Conservation (phyloP, 2,113 vertebrate genomes). For the Hippolais icterina region DNA sequence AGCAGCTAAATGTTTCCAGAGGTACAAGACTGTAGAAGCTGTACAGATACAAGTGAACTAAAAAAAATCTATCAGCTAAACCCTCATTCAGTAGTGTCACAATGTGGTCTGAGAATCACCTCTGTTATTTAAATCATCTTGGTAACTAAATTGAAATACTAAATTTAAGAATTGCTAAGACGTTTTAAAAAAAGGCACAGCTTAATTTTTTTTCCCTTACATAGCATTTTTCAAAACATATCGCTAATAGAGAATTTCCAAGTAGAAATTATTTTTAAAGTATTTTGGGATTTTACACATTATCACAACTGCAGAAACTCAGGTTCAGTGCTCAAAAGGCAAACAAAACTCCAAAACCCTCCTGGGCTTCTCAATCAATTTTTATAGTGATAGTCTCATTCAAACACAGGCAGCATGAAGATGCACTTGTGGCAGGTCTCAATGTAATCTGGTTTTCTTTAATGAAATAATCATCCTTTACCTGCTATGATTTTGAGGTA, state of each 20-base stretch:
- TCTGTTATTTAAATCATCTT: not conserved
- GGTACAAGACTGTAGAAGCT: not conserved
- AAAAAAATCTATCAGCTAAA: not conserved
- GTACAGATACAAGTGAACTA: fast-evolving
- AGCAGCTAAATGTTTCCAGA: not conserved
- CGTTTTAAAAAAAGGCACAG: not conserved
- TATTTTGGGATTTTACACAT: not conserved
- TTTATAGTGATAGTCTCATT: not conserved
- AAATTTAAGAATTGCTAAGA: not conserved
- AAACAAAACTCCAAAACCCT: not conserved
- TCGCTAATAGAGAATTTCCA: not conserved
- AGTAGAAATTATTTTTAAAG: not conserved
- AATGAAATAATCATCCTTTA: not conserved
- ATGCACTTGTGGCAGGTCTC: not conserved
- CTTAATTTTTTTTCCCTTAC: not conserved
- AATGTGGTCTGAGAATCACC: not conserved
- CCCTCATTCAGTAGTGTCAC: not conserved
- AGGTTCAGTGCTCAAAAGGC: not conserved
- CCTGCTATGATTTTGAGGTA: not conserved
- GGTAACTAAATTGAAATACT: not conserved
- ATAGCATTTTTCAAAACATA: not conserved
- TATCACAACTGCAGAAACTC: not conserved
- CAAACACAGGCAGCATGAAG: not conserved
- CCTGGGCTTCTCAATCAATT: not conserved
- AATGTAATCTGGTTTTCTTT: not conserved